Conservation (phyloP, 1,140 invertebrate genomes). For the Drosophila tropicalis region DNA sequence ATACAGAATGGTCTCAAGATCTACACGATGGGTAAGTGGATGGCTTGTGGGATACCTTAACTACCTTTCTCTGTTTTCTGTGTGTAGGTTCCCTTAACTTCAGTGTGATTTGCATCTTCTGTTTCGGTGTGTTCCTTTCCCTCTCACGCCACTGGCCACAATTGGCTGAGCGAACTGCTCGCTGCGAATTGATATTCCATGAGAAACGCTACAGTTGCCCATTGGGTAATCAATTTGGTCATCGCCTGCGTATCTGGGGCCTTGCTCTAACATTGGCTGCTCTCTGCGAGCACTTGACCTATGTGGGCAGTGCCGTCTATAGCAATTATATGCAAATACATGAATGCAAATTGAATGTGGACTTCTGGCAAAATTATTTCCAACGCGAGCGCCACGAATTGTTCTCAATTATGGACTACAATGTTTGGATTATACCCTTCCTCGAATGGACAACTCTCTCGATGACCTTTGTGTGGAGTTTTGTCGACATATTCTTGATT, state of each 20-base stretch:
- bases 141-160: slow-evolving; percentile 65
- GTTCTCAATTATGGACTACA: slow-evolving; percentile 58
- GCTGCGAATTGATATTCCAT: slow-evolving; percentile 60
- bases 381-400: slow-evolving; percentile 69
- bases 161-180: slow-evolving; percentile 52
- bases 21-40: slow-evolving; percentile 68
- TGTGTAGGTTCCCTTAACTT: slow-evolving; percentile 69
- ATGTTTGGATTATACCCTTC: slow-evolving; percentile 55
- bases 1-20: slow-evolving; percentile 65
- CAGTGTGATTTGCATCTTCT: slow-evolving; percentile 71
- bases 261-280: slow-evolving; percentile 47
- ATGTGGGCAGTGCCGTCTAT: slow-evolving; percentile 70
- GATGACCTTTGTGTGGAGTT: slow-evolving; percentile 88
- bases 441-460: slow-evolving; percentile 75
- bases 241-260: slow-evolving; percentile 58
- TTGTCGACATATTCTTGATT: slow-evolving; percentile 87
- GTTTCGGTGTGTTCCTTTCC: slow-evolving; percentile 62
- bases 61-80: neutral
- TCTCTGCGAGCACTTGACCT: slow-evolving; percentile 65
- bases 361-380: slow-evolving; percentile 76
- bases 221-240: slow-evolving; percentile 46
- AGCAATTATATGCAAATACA: slow-evolving; percentile 70
- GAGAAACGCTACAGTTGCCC: slow-evolving; percentile 54
- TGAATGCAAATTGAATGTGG: slow-evolving; percentile 66
- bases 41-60: too few species aligned